Base-by-base conservation (phyloP, 2,113 vertebrate genomes). In the Planiliza haematocheilus region DNA sequence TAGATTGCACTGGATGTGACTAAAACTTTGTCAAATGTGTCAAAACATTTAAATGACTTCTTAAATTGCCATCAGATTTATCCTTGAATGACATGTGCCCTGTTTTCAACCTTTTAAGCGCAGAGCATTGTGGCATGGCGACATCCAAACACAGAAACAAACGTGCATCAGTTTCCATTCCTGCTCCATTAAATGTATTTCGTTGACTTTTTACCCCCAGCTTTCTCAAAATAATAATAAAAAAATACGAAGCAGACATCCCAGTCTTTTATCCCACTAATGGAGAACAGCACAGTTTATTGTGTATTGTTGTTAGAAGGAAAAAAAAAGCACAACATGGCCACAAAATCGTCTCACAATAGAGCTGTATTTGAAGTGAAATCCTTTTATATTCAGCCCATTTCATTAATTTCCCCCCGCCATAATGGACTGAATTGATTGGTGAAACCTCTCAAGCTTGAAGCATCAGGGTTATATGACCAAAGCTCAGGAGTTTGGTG, bases 401-500 rank as follows among this genome's bases (percentile, higher is more conserved):
- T 91, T 91, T 88, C 83, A 89, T 91, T 81, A 84, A 88, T 87
- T 87, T 77, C 41, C 72, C 12, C 24, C 14, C 58, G 41, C 24
- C 53, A 75, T 88, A 79, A 91, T 88, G 87, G 87, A 77, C 76
- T 52, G 77, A 88, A 89, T 91, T 91, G 89, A 93, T 91, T 88
- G 87, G 63, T 43, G 74, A 58, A 87, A 79, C 83, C 83, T 82
- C 84, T 85, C 72, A 86, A 79, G 86, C 87, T 83, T 66, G 69
- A 80, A 79, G 82, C 72, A 84, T 84, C 74, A 64, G 77, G 30
- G 74, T 74, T 78, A 75, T 87, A 84, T 82, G 88, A 84, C 85
- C 86, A 57, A 45, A 79, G 82, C 79, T 84, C 68, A 67, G 78
- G 80, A 88, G 52, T 80, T 59, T 11, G 21, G 67, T 70, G 71